Base-by-base conservation (phyloP, 2,888 invertebrate species). In the Azorinus chamasolen region DNA sequence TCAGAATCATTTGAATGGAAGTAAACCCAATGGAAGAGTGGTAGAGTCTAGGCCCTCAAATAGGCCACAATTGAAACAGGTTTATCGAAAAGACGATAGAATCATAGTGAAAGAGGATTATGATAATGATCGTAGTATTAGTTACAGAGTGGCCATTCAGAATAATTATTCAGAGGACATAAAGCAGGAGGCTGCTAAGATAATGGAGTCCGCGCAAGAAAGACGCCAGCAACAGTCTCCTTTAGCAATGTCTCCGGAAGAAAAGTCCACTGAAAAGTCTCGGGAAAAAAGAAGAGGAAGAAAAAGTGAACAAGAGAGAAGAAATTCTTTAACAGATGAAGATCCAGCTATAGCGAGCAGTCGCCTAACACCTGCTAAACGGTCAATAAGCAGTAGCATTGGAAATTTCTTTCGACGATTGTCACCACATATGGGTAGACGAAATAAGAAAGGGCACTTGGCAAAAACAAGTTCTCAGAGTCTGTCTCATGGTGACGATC, bases 351-450 rank as follows among this genome's bases (percentile, higher is more conserved):
- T 45, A 10, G 62, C 57, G 0, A 69, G 80, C 50, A 76, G 65
- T 50, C 76, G 79, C 46, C 82, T 90, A 20, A 88, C 88, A 12
- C 88, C 87, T 8, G 80, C 87, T 25, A 91, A 90, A 71, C 80
- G 86, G 25, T 89, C 90, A 0, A 84, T 90, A 41, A 90, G 91
- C 62, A 83, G 84, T 16, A 90, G 90, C 77, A 90, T 91, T 59
- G 86, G 88, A 20, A 91, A 89, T 68, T 91, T 91, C 81, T 89
- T 91, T 72, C 83, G 87, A 54, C 85, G 87, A 48, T 80, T 89
- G 62, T 90, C 90, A 2, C 91, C 89, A 2, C 83, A 83, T 32
- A 61, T 88, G 22, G 73, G 76, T 6, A 65, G 89, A n/a, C 79
- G 81, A 57, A 81, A 80, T 43, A 87, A 83, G 61, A 85, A 85